phyloP scores from a whole-genome alignment of 2,888 invertebrate species.

The Patella pellucida region DNA sequence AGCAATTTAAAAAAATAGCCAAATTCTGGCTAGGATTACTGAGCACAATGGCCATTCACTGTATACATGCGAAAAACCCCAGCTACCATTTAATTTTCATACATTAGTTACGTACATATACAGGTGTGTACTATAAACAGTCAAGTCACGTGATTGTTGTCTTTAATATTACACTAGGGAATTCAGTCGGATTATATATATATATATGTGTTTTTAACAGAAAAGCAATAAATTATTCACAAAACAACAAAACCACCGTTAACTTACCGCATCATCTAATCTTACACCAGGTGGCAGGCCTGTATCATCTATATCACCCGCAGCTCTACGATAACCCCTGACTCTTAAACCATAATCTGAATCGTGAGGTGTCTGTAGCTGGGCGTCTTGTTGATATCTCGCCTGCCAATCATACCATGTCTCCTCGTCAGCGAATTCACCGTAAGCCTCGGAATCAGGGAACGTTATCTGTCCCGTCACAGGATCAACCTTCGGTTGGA shows the following conservation, averaged over 20 bases:
- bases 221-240: neutral
- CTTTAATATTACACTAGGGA: no score
- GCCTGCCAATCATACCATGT: slow-evolving; percentile 62
- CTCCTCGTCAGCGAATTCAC: slow-evolving; percentile 67
- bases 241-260: neutral
- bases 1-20: no score
- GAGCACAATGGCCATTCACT: no score
- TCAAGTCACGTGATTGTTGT: no score
- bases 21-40: no score
- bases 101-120: no score
- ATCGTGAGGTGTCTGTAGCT: slow-evolving; percentile 92
- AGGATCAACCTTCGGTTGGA: slow-evolving; percentile 49
- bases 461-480: slow-evolving; percentile 50
- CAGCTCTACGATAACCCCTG: slow-evolving; percentile 43
- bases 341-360: slow-evolving; percentile 87
- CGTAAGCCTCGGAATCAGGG: slow-evolving; percentile 57
- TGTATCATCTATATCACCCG: slow-evolving; percentile 21
- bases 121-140: no score
- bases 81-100: no score
- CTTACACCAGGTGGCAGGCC: slow-evolving; percentile 10
- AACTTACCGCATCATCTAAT: slow-evolving; percentile 16
- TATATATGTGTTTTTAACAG: no score
- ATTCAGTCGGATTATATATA: no score
- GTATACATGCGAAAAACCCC: no score
- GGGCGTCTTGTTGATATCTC: slow-evolving; percentile 96